Evolutionary conservation across 2,888 invertebrate species (phyloP).

Genomic region (Athalia rosae): DNA sequence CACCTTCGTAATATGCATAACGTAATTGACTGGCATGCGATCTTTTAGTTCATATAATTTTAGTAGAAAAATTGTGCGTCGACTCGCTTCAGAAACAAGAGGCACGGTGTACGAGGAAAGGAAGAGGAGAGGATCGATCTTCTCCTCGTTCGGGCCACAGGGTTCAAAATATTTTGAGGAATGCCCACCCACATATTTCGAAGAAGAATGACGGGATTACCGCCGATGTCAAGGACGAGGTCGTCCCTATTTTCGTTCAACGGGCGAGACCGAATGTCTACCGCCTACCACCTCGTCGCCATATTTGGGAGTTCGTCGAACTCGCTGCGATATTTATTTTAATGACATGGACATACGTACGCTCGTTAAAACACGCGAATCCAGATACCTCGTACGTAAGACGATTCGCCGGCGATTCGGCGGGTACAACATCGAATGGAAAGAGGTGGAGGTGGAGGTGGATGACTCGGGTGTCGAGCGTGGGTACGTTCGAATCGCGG

Average conservation of each 20-base stretch:
- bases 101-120: too few relatives aligned
- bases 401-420: background rate
- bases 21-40: too few relatives aligned
- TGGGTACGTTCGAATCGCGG: background rate
- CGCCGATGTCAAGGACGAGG: conserved; percentile 25
- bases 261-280: background rate
- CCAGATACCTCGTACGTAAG: background rate
- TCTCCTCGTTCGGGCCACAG: background rate
- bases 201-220: background rate
- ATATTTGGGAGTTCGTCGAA: conserved; percentile 35
- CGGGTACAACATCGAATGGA: too few relatives aligned
- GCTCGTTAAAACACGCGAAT: conserved; percentile 6
- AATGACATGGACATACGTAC: background rate
- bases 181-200: background rate
- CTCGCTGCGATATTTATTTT: conserved; percentile 1
- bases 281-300: conserved; percentile 35
- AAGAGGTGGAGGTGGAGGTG: conserved; percentile 30
- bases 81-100: too few relatives aligned
- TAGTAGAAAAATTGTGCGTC: too few relatives aligned
- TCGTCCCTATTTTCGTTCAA: conserved; percentile 28
- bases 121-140: too few relatives aligned
- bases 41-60: too few relatives aligned
- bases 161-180: background rate
- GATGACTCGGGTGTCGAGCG: conserved; percentile 14
- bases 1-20: too few relatives aligned